A percentile compares a stretch with the other conserved stretches of the same genome.
Conservation (phyloP, 1,140 invertebrate species). For the Ruditapes philippinarum region DNA sequence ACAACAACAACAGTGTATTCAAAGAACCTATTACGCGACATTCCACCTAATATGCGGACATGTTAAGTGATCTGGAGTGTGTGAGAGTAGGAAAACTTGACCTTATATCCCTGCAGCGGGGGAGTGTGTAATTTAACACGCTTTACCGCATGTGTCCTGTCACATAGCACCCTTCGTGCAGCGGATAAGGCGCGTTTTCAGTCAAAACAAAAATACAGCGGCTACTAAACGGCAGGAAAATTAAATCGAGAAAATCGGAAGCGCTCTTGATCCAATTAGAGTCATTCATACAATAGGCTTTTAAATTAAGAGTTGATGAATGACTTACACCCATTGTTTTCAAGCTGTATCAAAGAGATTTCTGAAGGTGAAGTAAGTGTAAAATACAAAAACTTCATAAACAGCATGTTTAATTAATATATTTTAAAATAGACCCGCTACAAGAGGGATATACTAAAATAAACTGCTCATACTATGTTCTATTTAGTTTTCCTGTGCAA, state of each 20-base stretch:
- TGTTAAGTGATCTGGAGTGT: not conserved
- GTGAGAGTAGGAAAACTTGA: not conserved
- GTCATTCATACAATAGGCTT: constrained; percentile 29
- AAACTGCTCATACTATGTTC: too few relatives aligned
- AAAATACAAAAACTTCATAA: not conserved
- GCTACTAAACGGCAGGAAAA: constrained; percentile 18
- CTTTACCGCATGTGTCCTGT: constrained; percentile 10
- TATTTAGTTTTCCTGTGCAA: too few relatives aligned
- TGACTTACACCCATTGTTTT: constrained; percentile 23
- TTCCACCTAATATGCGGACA: not conserved
- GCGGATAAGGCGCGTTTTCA: constrained; percentile 28
- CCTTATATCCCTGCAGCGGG: not conserved
- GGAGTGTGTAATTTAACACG: not conserved
- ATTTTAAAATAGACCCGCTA: not conserved
- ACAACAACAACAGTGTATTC: too few relatives aligned
- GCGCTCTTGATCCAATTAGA: constrained; percentile 3
- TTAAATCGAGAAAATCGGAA: constrained; percentile 32
- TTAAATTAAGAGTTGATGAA: not conserved
- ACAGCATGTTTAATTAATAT: not conserved
- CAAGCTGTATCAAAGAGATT: not conserved
- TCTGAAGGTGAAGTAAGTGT: not conserved
- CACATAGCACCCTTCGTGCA: constrained; percentile 1
- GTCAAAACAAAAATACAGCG: not conserved
- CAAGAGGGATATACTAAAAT: constrained; percentile 13
- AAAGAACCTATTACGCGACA: too few relatives aligned